Evolutionary conservation across 2,888 invertebrate species (phyloP), one percentile per base, ranked within the genome.

Genomic region (Busseola fusca): DNA sequence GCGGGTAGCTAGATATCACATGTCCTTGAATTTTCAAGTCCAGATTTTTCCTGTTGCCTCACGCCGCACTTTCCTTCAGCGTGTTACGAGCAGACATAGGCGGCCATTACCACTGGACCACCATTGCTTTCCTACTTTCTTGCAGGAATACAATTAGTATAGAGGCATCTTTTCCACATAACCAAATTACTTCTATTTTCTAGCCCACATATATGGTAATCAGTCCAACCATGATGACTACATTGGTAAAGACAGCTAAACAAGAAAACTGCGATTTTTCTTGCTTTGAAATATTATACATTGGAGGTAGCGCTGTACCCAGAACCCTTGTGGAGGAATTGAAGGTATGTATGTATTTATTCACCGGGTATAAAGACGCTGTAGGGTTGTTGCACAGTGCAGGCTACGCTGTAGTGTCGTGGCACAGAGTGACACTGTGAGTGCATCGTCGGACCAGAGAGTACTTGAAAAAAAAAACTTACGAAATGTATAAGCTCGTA

Each of bases 291-390:
- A 45, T 75, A 0, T 54, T 91, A 3, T 59, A 70, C 5, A 5
- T 87, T 2, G 89, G 87, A 16, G 91, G 91, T 5, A 90, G 89
- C 50, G 87, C 87, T 6, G 84, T 87, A 0, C 78, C 84, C 4
- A 56, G 58, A 7, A 82, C 82, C 0, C 62, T 89, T 0, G 69
- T 89, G 7, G 67, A 84, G 0, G 80, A 88, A 60, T 57, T 90
- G 21, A 84, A 72, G 72, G 77, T 74, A 75, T 30, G 42, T 25
- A 42, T 27, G 1, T 40, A 25, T 40, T 9, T 25, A 9, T 40
- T 18, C 25, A 34, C n/a, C n/a, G n/a, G 34, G 9, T 42, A 42
- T 42, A 42, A 42, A 42, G 42, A 21, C 48, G 21, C 9, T 21
- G 45, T 21, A 48, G 21, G 18, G 45, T 45, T 9, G 21, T 48